Base-by-base conservation (phyloP, 2,113 vertebrate genomes). In the Aspidoscelis tigris region DNA sequence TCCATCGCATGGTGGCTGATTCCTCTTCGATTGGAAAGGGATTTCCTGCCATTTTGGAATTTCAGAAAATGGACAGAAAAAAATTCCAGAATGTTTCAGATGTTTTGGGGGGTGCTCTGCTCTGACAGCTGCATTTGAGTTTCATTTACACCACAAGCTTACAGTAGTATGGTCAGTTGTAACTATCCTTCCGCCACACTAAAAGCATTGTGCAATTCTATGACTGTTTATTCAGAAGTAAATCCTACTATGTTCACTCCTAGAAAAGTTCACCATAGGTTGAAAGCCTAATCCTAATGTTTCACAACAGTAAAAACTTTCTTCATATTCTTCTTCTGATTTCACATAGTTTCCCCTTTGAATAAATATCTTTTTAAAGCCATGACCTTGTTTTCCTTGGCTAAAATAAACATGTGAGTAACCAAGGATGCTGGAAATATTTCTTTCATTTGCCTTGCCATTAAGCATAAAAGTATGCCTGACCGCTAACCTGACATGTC, bases 401-500 rank as follows among this genome's bases (percentile, higher is more conserved):
- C 87, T 95, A 95, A 87, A 96, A 88, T 90, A 94, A 96, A 93
- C 79, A 89, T 41, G 41, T 86, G 76, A 93, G 89, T 61, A 90
- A 61, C 87, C 86, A 71, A 71, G 80, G 88, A 77, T 33, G 84
- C 88, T 86, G 82, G 85, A 89, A 86, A 80, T 88, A 86, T 93
- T 91, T 94, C 95, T 95, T 95, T 95, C 93, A 95, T 95, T 95
- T 92, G 84, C 89, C 90, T 89, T 84, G 90, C 88, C 93, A 92
- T 95, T 94, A 82, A 97, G 94, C 76, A 83, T 91, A 90, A 91
- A 94, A 95, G 96, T 97, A 93, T 89, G 89, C 80, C 94, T 93
- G 95, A 92, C 95, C 88, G 39, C 75, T 91, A 90, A 88, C 95
- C 92, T 94, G 83, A 93, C 92, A 78, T 94, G 88, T 92, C 92